Evolutionary conservation across 2,888 invertebrate species (phyloP), one percentile per base, ranked within the genome.

Genomic region (Trachelus stipa): DNA sequence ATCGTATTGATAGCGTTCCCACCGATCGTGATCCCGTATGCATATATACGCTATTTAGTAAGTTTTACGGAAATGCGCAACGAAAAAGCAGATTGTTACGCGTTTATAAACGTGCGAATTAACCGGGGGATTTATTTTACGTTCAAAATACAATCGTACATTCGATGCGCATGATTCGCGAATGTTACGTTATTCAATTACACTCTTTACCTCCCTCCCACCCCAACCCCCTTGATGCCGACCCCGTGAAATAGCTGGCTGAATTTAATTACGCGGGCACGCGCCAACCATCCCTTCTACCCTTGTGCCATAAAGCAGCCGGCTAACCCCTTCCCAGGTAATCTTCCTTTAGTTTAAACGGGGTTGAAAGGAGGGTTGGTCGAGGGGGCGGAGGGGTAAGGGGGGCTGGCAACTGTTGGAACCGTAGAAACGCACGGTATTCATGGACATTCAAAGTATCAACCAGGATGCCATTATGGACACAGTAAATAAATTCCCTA

Each of bases 321-420:
- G 23, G 23, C 23, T 37, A 56, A 6, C 56, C 56, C 56, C 56
- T 56, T 56, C 1, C 56, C 23, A 23, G 9, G 56, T 6, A 56
- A 23, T 23, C 23, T 23, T 56, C 9, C 23, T 56, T 9, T 56
- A 23, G 56, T 56, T 56, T 56, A 23, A 56, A 56, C 23, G 56
- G 9, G 56, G 56, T 23, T 56, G 23, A 6, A 1, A 15, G 40
- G 6, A 1, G 23, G 6, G 9, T 6, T 0, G 1, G 3, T 1
- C 9, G 40, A 40, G 40, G 12, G 12, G 0, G 3, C 2, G 40
- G 15, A 15, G 40, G 15, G 12, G 0, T 0, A 3, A 0, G 35
- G 35, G 34, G 23, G 9, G 23, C 0, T 23, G 23, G 23, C 23
- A 56, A 56, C 6, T 23, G 56, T 23, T 1, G 31, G 31, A 31